Conservation (phyloP, 2,797 vertebrate genomes). For the Danio aesculapii region DNA sequence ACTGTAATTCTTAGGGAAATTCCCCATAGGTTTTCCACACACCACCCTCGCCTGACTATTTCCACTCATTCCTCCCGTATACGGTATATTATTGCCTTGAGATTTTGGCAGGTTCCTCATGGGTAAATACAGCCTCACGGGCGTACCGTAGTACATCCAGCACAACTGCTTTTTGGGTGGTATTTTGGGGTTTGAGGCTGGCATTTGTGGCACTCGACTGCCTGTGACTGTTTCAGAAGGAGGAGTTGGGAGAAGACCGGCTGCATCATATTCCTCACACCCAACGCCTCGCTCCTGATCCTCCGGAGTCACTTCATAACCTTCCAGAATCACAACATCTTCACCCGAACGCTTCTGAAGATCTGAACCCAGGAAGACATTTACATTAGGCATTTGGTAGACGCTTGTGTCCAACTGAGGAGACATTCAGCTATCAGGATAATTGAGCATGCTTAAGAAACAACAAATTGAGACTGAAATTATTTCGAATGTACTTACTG, state of each 20-base stretch:
- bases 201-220: too few species aligned
- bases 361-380: neutral
- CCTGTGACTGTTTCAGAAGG: neutral
- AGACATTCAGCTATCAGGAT: too few species aligned
- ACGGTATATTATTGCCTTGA: neutral
- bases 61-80: neutral
- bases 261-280: neutral
- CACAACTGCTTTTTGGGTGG: neutral
- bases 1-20: too few species aligned
- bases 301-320: neutral
- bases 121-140: neutral
- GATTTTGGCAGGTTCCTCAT: neutral
- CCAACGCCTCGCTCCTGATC: neutral
- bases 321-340: neutral
- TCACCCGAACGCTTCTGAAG: conserved; percentile 7
- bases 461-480: too few species aligned
- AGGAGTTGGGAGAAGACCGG: neutral
- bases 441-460: too few species aligned
- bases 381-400: too few species aligned
- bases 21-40: neutral
- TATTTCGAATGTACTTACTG: neutral
- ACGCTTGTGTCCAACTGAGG: too few species aligned
- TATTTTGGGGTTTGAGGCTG: neutral
- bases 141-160: neutral
- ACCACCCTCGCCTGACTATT: neutral